Evolutionary conservation across 2,113 vertebrate species (phyloP).

Genomic region (Gasterosteus nipponicus): DNA sequence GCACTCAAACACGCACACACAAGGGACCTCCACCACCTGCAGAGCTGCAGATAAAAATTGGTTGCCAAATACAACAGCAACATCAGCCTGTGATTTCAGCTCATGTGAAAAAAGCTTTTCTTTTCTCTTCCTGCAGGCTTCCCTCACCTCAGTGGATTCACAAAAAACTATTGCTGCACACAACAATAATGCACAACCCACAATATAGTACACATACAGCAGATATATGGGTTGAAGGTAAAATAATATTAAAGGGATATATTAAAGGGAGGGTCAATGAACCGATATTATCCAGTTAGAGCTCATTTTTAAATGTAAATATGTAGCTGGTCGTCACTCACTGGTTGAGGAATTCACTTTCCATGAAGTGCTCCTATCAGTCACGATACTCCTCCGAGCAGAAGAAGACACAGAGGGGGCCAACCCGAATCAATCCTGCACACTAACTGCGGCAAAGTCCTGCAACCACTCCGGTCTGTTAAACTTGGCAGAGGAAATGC

Average conservation of each 20-base stretch:
- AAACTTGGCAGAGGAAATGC: constrained; percentile 4
- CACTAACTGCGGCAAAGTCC: constrained; percentile 17
- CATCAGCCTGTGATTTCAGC: constrained; percentile 55
- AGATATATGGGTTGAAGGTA: neutral
- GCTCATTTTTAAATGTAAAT: neutral
- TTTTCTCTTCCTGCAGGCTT: constrained; percentile 28
- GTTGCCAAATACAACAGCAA: constrained; percentile 33
- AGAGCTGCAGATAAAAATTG: constrained; percentile 69
- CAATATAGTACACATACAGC: neutral
- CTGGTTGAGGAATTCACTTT: neutral
- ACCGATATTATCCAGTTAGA: neutral
- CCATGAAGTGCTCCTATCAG: neutral
- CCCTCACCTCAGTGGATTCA: constrained; percentile 24
- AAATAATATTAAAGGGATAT: neutral
- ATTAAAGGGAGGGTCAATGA: neutral
- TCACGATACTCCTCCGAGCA: neutral
- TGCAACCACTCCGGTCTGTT: neutral
- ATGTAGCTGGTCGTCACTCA: neutral
- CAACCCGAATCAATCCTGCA: constrained; percentile 24
- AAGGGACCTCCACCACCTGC: constrained; percentile 62
- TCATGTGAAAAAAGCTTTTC: constrained; percentile 34
- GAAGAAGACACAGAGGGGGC: neutral
- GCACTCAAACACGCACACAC: neutral
- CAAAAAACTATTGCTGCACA: constrained; percentile 12
- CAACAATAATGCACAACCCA: neutral